Percentiles rank a stretch among this genome's conserved stretches.
phyloP scores from a whole-genome alignment of 2,797 vertebrate genomes.

The Clarias laeviceps region DNA sequence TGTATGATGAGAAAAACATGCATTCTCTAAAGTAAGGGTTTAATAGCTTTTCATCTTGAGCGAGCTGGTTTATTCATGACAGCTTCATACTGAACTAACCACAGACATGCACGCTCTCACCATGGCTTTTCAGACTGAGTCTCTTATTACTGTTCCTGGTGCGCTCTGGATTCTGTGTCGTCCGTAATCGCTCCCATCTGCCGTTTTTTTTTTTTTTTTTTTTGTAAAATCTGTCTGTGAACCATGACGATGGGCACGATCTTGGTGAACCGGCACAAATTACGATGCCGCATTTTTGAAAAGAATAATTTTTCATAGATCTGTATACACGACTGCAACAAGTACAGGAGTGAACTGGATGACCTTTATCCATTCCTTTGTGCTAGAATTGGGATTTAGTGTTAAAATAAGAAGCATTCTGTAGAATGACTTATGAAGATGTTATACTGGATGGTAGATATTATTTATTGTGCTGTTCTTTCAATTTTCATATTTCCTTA shows the following conservation, averaged over 20 bases:
- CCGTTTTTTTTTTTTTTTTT: neutral
- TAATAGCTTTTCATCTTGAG: slow-evolving; percentile 30
- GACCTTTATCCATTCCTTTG: slow-evolving; percentile 18
- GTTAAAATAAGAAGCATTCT: slow-evolving; percentile 31
- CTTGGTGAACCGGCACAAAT: slow-evolving; percentile 19
- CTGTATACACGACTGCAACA: neutral
- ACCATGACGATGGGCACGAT: slow-evolving; percentile 25
- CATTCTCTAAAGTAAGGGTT: slow-evolving; percentile 11
- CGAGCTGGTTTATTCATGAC: slow-evolving; percentile 48
- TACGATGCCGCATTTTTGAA: slow-evolving; percentile 12
- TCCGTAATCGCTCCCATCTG: slow-evolving; percentile 48
- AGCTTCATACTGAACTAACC: slow-evolving; percentile 40
- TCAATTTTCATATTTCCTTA: neutral
- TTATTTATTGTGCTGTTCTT: neutral
- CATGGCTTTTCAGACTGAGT: slow-evolving; percentile 29
- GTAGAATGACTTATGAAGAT: neutral
- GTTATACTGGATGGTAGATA: neutral
- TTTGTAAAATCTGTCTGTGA: slow-evolving; percentile 36
- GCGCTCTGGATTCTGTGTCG: slow-evolving; percentile 20
- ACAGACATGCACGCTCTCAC: slow-evolving; percentile 36
- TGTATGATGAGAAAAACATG: slow-evolving; percentile 12
- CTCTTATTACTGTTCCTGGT: slow-evolving; percentile 44
- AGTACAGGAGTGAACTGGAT: slow-evolving; percentile 6
- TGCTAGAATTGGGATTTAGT: slow-evolving; percentile 18
- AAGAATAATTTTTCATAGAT: neutral